These are phyloP conservation scores for Aphelenchoides avenae DNA, from an alignment of 1,140 invertebrate genomes.

Conservation along the genomic window DNA sequence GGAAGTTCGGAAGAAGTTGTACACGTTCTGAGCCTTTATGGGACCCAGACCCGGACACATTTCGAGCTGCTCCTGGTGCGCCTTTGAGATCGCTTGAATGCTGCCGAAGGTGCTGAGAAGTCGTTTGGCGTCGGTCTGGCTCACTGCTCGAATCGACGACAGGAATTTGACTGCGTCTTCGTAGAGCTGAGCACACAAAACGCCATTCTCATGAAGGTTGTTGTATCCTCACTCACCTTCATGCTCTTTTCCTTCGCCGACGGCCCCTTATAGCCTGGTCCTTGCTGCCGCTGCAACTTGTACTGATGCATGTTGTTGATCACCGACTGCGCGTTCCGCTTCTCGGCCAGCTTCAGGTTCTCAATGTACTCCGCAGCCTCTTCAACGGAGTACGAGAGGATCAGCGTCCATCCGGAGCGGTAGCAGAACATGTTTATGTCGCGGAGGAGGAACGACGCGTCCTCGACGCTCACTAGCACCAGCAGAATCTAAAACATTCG, in stretches of 20 bases:
- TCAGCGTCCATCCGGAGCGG: constrained; percentile 48
- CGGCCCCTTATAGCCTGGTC: background rate
- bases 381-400: constrained; percentile 56
- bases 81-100: constrained; percentile 35
- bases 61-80: constrained; percentile 37
- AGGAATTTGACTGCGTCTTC: constrained; percentile 40
- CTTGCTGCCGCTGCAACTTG: constrained; percentile 20
- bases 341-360: constrained; percentile 53
- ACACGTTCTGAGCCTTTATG: constrained; percentile 47
- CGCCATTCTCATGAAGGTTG: constrained; percentile 1
- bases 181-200: constrained; percentile 31
- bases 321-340: constrained; percentile 21
- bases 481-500: constrained; percentile 43
- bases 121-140: constrained; percentile 35
- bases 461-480: constrained; percentile 53
- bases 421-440: constrained; percentile 58
- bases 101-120: constrained; percentile 45
- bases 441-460: constrained; percentile 46
- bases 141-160: constrained; percentile 32
- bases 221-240: constrained; percentile 17
- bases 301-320: constrained; percentile 30
- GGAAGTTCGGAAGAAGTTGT: constrained; percentile 39
- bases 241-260: constrained; percentile 26
- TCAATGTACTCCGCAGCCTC: constrained; percentile 58
- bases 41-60: constrained; percentile 50